Base-by-base conservation (phyloP, 2,888 invertebrate genomes). In the Trissolcus brochymenae region DNA sequence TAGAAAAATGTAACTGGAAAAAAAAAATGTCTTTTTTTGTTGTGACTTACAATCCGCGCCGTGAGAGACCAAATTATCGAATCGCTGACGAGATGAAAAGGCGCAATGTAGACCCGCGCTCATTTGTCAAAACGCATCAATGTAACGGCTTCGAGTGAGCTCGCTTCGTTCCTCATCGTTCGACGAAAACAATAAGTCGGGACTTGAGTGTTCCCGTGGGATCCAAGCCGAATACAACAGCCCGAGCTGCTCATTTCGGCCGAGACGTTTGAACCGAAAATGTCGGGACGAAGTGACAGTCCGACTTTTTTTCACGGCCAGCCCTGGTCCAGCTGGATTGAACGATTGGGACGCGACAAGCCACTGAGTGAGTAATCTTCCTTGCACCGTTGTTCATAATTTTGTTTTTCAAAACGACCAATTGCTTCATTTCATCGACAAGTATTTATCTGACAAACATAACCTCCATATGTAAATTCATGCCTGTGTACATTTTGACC, bases 291-390 rank as follows among this genome's bases (percentile, higher is more conserved):
- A 84, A 87, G 89, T 87, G 89, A 88, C 86, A 89, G 89, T 83
- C 89, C 89, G 85, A 89, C 89, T 81, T 88, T 88, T 86, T 89
- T 89, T 84, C 89, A 89, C 84, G 89, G 89, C 82, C 89, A 89
- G 81, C 89, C 89, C 74, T 89, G 89, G 89, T 89, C 89, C 80
- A 89, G 84, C 84, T 89, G 89, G 89, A 89, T 89, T 78, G 89
- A 89, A 81, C 85, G 84, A 82, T 88, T 89, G 59, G 89, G 89
- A 80, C 85, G 89, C 61, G 89, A 89, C 82, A 88, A 89, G 78
- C 88, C 89, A 62, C 75, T 89, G 76, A 89, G 89, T 89, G 83
- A 88, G 89, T 85, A 9, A 35, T 35, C 35, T 11, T 35, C 35
- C 35, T 35, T 35, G 35, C 35, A 35, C 35, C 35, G 35, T 0